These are phyloP conservation scores for Seladonia tumulorum DNA, from an alignment of 2,888 invertebrate species.

Conservation along the genomic window DNA sequence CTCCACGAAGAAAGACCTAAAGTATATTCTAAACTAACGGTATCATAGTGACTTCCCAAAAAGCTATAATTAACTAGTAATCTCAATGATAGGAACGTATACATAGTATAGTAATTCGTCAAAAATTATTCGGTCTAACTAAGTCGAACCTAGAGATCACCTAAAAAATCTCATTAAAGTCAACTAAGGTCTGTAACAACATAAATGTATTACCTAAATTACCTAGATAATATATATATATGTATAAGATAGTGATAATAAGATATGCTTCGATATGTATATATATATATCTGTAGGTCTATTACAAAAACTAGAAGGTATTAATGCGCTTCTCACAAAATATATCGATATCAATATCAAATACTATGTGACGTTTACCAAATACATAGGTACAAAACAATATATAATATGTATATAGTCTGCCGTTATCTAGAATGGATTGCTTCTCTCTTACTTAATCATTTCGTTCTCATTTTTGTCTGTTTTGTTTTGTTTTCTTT, in stretches of 20 bases:
- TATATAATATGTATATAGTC: slow-evolving; percentile 71
- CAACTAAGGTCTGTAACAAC: slow-evolving; percentile 72
- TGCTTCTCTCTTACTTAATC: slow-evolving; percentile 6
- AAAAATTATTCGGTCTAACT: slow-evolving; percentile 81
- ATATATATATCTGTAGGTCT: slow-evolving; percentile 79
- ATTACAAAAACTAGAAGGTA: slow-evolving; percentile 81
- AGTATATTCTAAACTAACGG: slow-evolving; percentile 80
- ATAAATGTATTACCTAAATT: slow-evolving; percentile 73
- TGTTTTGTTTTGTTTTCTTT: slow-evolving; percentile 16
- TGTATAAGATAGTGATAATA: slow-evolving; percentile 73
- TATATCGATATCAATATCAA: slow-evolving; percentile 82
- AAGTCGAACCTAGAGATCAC: slow-evolving; percentile 80
- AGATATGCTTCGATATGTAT: slow-evolving; percentile 76
- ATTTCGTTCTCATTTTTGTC: neutral
- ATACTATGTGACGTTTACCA: slow-evolving; percentile 79
- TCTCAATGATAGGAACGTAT: slow-evolving; percentile 80
- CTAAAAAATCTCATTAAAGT: slow-evolving; percentile 71
- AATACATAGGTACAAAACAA: slow-evolving; percentile 80
- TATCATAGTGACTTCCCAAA: slow-evolving; percentile 78
- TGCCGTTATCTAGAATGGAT: slow-evolving; percentile 75
- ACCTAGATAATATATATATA: slow-evolving; percentile 66
- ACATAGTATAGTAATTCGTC: slow-evolving; percentile 76
- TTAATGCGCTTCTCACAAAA: slow-evolving; percentile 82
- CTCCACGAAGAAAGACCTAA: slow-evolving; percentile 79
- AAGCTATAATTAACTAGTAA: slow-evolving; percentile 78